These are phyloP conservation scores for Oreochromis aureus DNA, from an alignment of 2,113 vertebrate species.

Conservation along the genomic window DNA sequence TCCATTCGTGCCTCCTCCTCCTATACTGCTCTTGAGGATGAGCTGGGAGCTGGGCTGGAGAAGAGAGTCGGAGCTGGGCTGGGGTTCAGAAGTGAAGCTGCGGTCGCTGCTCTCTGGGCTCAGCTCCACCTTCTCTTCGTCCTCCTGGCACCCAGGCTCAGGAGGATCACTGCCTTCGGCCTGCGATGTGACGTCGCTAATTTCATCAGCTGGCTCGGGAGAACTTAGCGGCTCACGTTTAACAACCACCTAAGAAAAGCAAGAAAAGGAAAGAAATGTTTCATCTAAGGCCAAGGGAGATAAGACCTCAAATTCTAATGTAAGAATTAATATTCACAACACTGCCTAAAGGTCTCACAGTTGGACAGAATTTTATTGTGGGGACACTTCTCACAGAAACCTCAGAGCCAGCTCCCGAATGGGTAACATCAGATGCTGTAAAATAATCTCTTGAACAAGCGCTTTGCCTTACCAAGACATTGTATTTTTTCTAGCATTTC, in stretches of 20 bases:
- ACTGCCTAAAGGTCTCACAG: not conserved
- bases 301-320: not conserved
- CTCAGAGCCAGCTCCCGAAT: not conserved
- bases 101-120: slow-evolving; percentile 94
- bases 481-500: not conserved
- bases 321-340: not conserved
- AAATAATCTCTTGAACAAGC: not conserved
- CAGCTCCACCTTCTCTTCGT: slow-evolving; percentile 89
- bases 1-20: not conserved
- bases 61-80: slow-evolving; percentile 86
- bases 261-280: not conserved
- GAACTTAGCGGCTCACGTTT: slow-evolving; percentile 93
- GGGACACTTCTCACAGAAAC: not conserved
- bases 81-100: slow-evolving; percentile 86
- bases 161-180: slow-evolving; percentile 85
- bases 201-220: slow-evolving; percentile 87
- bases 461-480: not conserved
- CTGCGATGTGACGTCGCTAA: slow-evolving; percentile 88
- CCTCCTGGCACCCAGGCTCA: slow-evolving; percentile 68
- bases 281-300: not conserved
- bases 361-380: not conserved
- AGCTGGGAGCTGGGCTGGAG: slow-evolving; percentile 86
- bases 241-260: slow-evolving; percentile 79
- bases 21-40: slow-evolving; percentile 78
- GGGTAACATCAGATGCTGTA: not conserved